These are phyloP conservation scores for Adelphocoris suturalis DNA, from an alignment of 2,888 invertebrate genomes.

Conservation along the genomic window DNA sequence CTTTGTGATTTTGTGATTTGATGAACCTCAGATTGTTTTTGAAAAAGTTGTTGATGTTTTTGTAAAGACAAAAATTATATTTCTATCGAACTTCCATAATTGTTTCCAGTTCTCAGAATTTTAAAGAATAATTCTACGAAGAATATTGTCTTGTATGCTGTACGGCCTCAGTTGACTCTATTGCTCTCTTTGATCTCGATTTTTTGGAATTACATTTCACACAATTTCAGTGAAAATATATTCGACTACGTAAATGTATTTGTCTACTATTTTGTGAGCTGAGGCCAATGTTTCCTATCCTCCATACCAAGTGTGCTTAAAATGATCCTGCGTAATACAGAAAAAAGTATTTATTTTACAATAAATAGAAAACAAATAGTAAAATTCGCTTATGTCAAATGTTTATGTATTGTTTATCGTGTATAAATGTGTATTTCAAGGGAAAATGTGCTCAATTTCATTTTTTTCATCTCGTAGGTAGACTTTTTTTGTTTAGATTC, in stretches of 20 bases:
- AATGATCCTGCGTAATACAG: not conserved
- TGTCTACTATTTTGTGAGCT: not conserved
- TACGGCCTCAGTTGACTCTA: not conserved
- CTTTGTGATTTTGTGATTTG: slow-evolving; percentile 2
- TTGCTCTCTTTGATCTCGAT: slow-evolving; percentile 12
- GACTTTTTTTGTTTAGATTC: not conserved
- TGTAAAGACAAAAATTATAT: slow-evolving; percentile 21
- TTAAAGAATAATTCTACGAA: not conserved
- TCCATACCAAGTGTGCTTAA: not conserved
- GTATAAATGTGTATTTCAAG: not conserved
- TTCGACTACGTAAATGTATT: too few relatives aligned
- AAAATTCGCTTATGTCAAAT: slow-evolving; percentile 3
- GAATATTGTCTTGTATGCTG: not conserved
- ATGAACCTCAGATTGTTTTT: not conserved
- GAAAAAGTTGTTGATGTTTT: not conserved
- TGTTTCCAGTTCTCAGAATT: not conserved
- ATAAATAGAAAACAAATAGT: not conserved
- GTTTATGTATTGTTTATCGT: not conserved
- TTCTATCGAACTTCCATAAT: not conserved
- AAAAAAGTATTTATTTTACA: not conserved
- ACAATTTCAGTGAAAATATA: too few relatives aligned
- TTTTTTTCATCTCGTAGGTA: slow-evolving; percentile 14
- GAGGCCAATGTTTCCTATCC: not conserved
- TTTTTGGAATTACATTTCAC: too few relatives aligned
- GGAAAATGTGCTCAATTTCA: slow-evolving; percentile 21